Conservation (phyloP, 2,797 vertebrate genomes). For the Crypturellus tataupa region DNA sequence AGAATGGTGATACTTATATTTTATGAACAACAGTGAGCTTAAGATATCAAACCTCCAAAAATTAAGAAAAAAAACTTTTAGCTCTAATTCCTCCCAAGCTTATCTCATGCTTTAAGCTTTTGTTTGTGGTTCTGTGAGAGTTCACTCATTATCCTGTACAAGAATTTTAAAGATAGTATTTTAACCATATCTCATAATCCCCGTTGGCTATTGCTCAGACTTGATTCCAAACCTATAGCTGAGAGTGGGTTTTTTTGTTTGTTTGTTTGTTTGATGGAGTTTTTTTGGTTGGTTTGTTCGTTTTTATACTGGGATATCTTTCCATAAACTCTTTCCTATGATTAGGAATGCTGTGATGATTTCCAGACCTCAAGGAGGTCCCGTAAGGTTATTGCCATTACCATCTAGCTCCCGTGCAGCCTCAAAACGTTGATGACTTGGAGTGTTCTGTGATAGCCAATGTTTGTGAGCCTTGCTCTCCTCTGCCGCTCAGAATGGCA, state of each 20-base stretch:
- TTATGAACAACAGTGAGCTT: not conserved
- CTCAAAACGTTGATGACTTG: not conserved
- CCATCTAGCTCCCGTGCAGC: not conserved
- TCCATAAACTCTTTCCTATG: not conserved
- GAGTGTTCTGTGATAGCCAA: not conserved
- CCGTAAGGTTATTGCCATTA: not conserved
- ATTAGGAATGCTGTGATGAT: not conserved
- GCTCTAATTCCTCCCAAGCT: not conserved
- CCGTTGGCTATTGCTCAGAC: not conserved
- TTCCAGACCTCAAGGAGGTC: not conserved
- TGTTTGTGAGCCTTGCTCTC: not conserved
- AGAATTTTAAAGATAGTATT: not conserved
- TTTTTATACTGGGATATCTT: not conserved
- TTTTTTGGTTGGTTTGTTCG: too few species aligned
- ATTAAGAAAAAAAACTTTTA: not conserved
- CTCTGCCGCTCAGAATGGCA: not conserved
- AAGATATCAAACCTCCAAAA: not conserved
- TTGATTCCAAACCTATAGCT: not conserved
- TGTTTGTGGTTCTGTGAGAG: not conserved
- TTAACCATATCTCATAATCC: not conserved
- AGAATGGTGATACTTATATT: not conserved
- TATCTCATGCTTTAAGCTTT: not conserved
- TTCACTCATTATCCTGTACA: not conserved
- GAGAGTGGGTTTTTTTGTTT: too few species aligned
- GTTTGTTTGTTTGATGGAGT: too few species aligned